Base-by-base conservation (phyloP, 2,888 invertebrate species). In the Scaptomyza flava region DNA sequence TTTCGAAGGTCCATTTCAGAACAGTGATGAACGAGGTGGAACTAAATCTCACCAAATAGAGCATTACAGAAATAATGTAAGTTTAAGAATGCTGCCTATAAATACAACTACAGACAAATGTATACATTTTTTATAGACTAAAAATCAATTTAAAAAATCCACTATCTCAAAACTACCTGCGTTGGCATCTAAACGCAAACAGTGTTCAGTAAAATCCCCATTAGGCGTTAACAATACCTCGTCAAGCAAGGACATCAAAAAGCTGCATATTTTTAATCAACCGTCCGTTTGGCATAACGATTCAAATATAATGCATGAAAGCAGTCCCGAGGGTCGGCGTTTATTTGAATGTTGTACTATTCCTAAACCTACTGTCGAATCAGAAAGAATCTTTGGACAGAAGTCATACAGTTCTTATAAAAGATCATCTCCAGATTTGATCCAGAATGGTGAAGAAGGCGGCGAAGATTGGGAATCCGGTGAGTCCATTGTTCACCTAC, bases 391-490 rank as follows among this genome's bases (percentile, higher is more conserved):
- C 71, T 68, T 66, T 46, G 77, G 90, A 80, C 67, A 89, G 86
- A 79, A 90, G 82, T 81, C 89, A 89, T 73, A 90, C 88, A 74
- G 85, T 90, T 75, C 54, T 57, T 75, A 57, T 75, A 87, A 87
- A 48, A 78, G 71, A 63, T 75, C 85, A 64, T 72, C 81, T 57
- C 81, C 81, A 79, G 74, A 81, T 59, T 70, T 72, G 58, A 68
- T 53, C 62, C 70, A 54, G 65, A 73, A 68, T 72, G 75, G 62
- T 65, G 84, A 79, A 68, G 89, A 87, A 68, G 89, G 89, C 71
- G 91, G 91, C 71, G 92, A 91, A 83, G 92, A 91, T 87, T 92
- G 92, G 92, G 92, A 92, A 91, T 92, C 92, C 85, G 92, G 92
- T 92, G 91, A 92, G 92, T 92, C 87, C 72, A 78, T 72, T 73